phyloP scores from a whole-genome alignment of 2,888 invertebrate species.

The Conchocele bisecta region DNA sequence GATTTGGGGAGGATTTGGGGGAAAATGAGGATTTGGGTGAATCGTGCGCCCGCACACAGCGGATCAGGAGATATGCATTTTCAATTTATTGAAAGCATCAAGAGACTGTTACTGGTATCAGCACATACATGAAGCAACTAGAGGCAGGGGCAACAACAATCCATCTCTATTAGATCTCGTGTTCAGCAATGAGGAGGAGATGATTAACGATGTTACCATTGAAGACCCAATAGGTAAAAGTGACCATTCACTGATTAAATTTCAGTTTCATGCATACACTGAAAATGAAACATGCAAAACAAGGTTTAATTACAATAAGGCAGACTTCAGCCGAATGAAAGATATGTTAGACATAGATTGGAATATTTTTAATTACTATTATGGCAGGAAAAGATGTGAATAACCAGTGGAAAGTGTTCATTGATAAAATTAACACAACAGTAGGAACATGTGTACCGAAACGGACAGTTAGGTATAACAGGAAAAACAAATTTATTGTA shows the following conservation, averaged over 20 bases:
- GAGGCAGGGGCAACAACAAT: neutral
- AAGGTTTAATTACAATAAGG: neutral
- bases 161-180: neutral
- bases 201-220: neutral
- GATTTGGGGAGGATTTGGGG: too few relatives aligned
- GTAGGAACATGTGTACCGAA: neutral
- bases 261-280: neutral
- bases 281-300: neutral
- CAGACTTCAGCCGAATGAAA: neutral
- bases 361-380: too few relatives aligned
- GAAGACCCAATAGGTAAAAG: neutral
- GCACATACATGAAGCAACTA: neutral
- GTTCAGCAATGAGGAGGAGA: neutral
- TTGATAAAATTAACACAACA: neutral
- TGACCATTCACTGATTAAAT: constrained; percentile 3
- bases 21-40: too few relatives aligned
- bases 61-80: neutral
- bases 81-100: constrained; percentile 9
- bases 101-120: constrained; percentile 1
- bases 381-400: neutral
- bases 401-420: neutral
- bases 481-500: neutral
- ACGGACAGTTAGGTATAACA: neutral
- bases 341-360: neutral
- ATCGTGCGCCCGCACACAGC: too few relatives aligned